Conservation (phyloP, 2,888 invertebrate genomes). For the Mythimna impura region DNA sequence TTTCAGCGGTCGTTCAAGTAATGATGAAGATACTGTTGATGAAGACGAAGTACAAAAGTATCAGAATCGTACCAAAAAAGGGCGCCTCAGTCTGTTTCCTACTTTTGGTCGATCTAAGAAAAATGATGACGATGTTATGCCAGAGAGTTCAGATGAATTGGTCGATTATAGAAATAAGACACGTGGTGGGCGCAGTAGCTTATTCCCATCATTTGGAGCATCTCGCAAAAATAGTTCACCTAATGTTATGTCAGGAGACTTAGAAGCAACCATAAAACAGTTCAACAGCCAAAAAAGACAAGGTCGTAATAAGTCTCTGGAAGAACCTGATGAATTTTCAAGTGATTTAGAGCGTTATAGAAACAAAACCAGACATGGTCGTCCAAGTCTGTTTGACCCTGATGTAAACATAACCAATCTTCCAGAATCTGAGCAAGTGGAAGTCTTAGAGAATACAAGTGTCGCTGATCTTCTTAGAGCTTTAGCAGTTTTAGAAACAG, state of each 20-base stretch:
- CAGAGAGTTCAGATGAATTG: constrained; percentile 86
- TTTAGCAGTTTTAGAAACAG: constrained; percentile 92
- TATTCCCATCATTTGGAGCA: constrained; percentile 86
- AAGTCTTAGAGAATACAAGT: constrained; percentile 95
- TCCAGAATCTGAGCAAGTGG: constrained; percentile 87
- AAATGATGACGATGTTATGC: constrained; percentile 82
- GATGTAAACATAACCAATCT: constrained; percentile 82
- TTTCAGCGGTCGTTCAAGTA: constrained; percentile 78
- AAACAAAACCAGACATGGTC: constrained; percentile 83
- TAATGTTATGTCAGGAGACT: constrained; percentile 74
- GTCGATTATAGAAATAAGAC: constrained; percentile 86
- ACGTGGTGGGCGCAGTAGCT: constrained; percentile 79
- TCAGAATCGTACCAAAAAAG: constrained; percentile 84
- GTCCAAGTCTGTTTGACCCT: constrained; percentile 86
- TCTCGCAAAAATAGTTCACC: constrained; percentile 81
- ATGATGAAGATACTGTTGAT: constrained; percentile 82
- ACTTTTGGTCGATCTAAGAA: constrained; percentile 84
- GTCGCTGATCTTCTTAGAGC: constrained; percentile 95
- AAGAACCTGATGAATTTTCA: constrained; percentile 75
- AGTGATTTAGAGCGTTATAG: constrained; percentile 83
- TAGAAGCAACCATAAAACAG: constrained; percentile 84
- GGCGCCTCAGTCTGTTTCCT: constrained; percentile 84
- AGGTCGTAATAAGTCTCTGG: constrained; percentile 78
- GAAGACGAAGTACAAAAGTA: constrained; percentile 85
- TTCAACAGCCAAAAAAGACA: constrained; percentile 80